Percentiles rank a stretch among this genome's conserved stretches.
Conservation (phyloP, 1,140 invertebrate genomes). For the Carcinoscorpius rotundicauda region DNA sequence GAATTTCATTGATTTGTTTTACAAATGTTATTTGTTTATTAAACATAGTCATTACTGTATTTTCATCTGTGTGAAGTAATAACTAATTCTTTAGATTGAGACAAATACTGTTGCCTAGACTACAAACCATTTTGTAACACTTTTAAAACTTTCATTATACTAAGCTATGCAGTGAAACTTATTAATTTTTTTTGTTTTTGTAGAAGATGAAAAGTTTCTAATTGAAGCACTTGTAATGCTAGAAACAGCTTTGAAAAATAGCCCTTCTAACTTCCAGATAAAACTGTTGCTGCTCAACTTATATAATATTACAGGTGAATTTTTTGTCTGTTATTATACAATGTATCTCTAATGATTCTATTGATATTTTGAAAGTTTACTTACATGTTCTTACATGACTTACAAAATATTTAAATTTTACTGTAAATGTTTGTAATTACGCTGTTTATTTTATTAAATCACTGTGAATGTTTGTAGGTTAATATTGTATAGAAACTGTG, state of each 20-base stretch:
- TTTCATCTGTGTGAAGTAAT: no score
- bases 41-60: no score
- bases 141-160: not conserved
- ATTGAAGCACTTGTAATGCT: constrained; percentile 51
- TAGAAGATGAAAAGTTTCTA: constrained; percentile 43
- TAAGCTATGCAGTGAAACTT: constrained; percentile 9
- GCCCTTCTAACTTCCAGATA: constrained; percentile 62
- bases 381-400: not conserved
- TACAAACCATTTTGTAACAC: no score
- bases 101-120: no score
- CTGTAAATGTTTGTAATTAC: not conserved
- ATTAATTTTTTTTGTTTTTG: constrained; percentile 5
- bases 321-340: not conserved
- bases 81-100: no score
- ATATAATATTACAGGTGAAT: constrained; percentile 54
- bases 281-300: constrained; percentile 58
- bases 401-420: not conserved
- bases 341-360: no score
- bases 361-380: no score
- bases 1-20: no score
- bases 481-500: not conserved
- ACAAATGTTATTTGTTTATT: no score
- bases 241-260: constrained; percentile 52
- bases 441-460: not conserved
- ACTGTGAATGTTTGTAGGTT: constrained; percentile 7